phyloP scores from a whole-genome alignment of 2,888 invertebrate species.

The Meiosimyza platycephala region DNA sequence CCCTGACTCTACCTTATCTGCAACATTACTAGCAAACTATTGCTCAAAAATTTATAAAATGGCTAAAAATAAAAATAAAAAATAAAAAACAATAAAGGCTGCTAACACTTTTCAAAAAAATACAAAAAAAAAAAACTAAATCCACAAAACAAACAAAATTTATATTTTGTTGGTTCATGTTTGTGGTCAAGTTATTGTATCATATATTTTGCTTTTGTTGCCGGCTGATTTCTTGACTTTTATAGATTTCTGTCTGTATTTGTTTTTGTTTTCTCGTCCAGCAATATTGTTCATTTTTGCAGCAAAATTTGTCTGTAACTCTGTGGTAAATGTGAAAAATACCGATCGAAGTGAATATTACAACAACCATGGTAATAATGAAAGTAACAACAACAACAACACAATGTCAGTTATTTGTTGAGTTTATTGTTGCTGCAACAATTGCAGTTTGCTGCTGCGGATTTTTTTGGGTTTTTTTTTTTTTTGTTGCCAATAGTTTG shows the following conservation, averaged over 20 bases:
- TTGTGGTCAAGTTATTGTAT: constrained; percentile 49
- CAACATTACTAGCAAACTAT: too few species aligned
- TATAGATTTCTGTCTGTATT: constrained; percentile 25
- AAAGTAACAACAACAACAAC: constrained; percentile 2
- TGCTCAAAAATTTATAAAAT: too few species aligned
- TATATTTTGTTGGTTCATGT: constrained; percentile 26
- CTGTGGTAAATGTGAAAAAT: constrained; percentile 16
- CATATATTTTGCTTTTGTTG: constrained; percentile 37
- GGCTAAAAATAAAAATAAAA: too few species aligned
- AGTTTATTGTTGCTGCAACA: constrained; percentile 20
- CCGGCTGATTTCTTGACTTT: constrained; percentile 22
- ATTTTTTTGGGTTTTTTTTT: too few species aligned
- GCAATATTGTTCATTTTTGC: too few species aligned
- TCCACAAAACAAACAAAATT: constrained; percentile 21
- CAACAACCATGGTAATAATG: constrained; percentile 3
- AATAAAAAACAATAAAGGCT: too few species aligned
- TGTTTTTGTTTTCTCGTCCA: constrained; percentile 21
- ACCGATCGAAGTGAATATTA: neutral
- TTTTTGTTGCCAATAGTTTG: too few species aligned
- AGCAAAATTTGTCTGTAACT: constrained; percentile 21
- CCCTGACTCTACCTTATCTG: too few species aligned
- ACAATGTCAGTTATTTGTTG: constrained; percentile 12
- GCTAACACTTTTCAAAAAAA: neutral
- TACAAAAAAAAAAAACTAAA: constrained; percentile 16
- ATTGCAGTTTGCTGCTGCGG: constrained; percentile 15